These are phyloP conservation scores for Chromobotia macracanthus DNA, from an alignment of 2,797 vertebrate species.

Conservation along the genomic window DNA sequence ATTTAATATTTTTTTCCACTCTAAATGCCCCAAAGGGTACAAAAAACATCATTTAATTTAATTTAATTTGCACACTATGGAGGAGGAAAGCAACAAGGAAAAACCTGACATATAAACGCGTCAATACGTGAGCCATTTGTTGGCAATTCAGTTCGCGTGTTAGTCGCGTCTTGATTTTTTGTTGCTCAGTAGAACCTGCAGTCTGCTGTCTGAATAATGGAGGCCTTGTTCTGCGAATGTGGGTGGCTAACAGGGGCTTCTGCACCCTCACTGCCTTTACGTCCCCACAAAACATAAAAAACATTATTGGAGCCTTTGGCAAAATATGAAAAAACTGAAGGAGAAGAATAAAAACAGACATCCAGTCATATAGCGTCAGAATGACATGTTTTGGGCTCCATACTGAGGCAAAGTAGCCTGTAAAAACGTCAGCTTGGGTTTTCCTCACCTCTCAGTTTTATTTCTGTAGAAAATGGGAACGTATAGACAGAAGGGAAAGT, in stretches of 20 bases:
- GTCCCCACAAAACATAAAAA: conserved; percentile 52
- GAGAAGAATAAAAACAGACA: conserved; percentile 40
- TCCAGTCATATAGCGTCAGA: conserved; percentile 36
- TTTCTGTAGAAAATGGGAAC: conserved; percentile 45
- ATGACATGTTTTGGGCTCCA: conserved; percentile 53
- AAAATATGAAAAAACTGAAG: conserved; percentile 39
- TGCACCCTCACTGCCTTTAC: conserved; percentile 30
- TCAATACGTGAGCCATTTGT: conserved; percentile 7
- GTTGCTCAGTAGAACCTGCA: conserved; percentile 46
- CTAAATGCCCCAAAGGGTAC: too few relatives aligned
- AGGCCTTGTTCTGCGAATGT: conserved; percentile 55
- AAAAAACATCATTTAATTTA: not conserved
- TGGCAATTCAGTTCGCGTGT: conserved; percentile 40
- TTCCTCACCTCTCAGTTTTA: conserved; percentile 51
- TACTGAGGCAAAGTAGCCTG: conserved; percentile 48
- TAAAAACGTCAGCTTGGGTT: conserved; percentile 50
- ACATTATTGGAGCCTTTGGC: conserved; percentile 36
- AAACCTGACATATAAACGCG: not conserved
- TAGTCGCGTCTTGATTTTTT: conserved; percentile 42
- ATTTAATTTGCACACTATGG: not conserved
- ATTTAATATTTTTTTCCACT: not conserved
- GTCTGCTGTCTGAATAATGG: conserved; percentile 57
- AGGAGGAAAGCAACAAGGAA: not conserved
- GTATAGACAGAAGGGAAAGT: conserved; percentile 23
- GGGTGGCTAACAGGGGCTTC: conserved; percentile 56